These are phyloP conservation scores for Phenganax stokvisi DNA, from an alignment of 92 coral and sea anemone genomes.

Conservation along the genomic window DNA sequence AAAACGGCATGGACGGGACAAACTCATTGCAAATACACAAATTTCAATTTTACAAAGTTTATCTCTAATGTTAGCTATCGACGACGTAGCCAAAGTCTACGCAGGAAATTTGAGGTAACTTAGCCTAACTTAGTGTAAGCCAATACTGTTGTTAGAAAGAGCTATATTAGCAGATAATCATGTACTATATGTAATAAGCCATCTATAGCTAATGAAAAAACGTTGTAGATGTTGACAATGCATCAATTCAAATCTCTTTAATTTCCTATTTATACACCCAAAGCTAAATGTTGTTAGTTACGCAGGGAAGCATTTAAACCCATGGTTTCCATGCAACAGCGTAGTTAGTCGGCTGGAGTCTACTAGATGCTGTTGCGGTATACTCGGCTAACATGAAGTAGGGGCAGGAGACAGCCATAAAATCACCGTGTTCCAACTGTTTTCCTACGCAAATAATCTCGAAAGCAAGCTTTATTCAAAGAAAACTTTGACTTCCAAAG, in stretches of 20 bases:
- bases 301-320: background rate
- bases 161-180: too few relatives aligned
- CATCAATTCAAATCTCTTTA: background rate
- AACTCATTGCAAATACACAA: background rate
- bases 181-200: too few relatives aligned
- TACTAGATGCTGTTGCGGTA: background rate
- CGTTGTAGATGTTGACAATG: background rate
- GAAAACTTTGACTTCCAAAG: too few relatives aligned
- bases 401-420: too few relatives aligned
- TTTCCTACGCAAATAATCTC: too few relatives aligned
- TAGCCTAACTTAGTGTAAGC: too few relatives aligned
- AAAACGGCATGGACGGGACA: background rate
- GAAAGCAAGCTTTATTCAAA: too few relatives aligned
- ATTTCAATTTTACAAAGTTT: background rate
- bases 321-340: background rate
- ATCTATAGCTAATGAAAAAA: background rate
- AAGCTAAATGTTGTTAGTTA: background rate
- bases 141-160: too few relatives aligned
- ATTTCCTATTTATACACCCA: background rate
- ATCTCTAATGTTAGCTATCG: background rate
- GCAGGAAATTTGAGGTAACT: too few relatives aligned
- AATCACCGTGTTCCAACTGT: too few relatives aligned
- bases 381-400: too few relatives aligned
- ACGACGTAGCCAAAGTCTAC: too few relatives aligned
- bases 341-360: background rate